Percentiles rank a stretch among this genome's conserved stretches.
These are phyloP conservation scores for Podocnemis expansa DNA, from an alignment of 2,113 vertebrate species.

Conservation along the genomic window DNA sequence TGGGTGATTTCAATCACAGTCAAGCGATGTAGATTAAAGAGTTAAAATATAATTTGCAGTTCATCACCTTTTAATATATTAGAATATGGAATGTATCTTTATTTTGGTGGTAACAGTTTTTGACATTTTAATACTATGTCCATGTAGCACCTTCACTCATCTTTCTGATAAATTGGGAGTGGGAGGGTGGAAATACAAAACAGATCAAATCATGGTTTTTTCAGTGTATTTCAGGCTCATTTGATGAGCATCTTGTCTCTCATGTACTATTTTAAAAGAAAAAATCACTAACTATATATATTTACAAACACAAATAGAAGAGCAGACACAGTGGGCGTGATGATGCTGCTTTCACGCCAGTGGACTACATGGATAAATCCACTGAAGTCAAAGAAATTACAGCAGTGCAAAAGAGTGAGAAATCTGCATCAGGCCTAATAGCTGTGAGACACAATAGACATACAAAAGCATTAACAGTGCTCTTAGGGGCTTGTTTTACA, in stretches of 20 bases:
- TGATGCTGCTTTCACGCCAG: background rate
- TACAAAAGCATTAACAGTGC: background rate
- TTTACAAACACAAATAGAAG: background rate
- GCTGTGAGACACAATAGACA: background rate
- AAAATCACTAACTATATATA: background rate
- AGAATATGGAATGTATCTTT: background rate
- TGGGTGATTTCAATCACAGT: accelerated
- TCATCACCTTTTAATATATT: background rate
- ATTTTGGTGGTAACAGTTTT: constrained; percentile 9
- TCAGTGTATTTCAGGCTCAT: accelerated
- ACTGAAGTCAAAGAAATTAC: background rate
- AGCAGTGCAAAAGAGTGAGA: background rate
- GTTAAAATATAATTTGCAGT: background rate
- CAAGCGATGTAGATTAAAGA: background rate
- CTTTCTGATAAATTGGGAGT: background rate
- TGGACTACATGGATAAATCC: background rate
- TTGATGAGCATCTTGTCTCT: background rate
- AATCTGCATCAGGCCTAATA: background rate
- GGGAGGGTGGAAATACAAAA: constrained; percentile 20
- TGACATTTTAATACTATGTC: constrained; percentile 11
- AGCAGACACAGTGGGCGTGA: background rate
- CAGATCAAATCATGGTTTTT: background rate
- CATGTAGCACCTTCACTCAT: background rate
- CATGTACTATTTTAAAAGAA: background rate
- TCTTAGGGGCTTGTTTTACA: background rate